Conservation (phyloP, 1,140 invertebrate species). For the Hesperophylax magnus region DNA sequence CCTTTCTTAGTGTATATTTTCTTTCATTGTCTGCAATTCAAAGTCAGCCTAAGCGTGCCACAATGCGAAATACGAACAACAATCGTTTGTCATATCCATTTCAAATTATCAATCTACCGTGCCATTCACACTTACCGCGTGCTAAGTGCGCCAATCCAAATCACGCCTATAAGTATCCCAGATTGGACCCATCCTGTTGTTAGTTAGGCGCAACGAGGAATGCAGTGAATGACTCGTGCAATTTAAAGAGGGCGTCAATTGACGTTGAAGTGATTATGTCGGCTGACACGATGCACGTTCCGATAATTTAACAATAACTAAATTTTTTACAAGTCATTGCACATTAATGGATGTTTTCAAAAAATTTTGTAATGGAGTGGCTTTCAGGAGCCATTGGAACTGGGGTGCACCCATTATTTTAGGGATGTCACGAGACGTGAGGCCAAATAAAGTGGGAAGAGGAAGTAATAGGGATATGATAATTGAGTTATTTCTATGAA, state of each 20-base stretch:
- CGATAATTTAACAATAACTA: not conserved
- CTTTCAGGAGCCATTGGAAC: too few species aligned
- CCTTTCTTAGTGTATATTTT: not conserved
- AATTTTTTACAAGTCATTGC: too few species aligned
- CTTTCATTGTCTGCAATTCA: not conserved
- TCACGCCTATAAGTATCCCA: not conserved
- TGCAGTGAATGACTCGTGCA: not conserved
- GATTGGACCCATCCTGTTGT: constrained; percentile 21
- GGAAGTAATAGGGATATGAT: too few species aligned
- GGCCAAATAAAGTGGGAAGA: too few species aligned
- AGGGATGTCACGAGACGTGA: too few species aligned
- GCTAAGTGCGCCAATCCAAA: not conserved
- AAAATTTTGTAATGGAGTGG: too few species aligned
- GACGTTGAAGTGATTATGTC: not conserved
- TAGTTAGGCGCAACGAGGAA: constrained; percentile 10
- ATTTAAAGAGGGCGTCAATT: not conserved
- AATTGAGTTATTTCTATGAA: too few species aligned
- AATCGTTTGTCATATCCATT: not conserved
- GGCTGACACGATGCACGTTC: not conserved
- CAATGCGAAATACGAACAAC: not conserved
- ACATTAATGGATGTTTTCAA: too few species aligned
- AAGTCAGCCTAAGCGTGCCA: not conserved
- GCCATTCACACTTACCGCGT: not conserved
- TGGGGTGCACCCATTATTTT: too few species aligned
- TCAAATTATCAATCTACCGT: constrained; percentile 24